Evolutionary conservation across 2,113 vertebrate species (phyloP), one percentile per base, ranked within the genome.

Genomic region (Hiodon tergisus): DNA sequence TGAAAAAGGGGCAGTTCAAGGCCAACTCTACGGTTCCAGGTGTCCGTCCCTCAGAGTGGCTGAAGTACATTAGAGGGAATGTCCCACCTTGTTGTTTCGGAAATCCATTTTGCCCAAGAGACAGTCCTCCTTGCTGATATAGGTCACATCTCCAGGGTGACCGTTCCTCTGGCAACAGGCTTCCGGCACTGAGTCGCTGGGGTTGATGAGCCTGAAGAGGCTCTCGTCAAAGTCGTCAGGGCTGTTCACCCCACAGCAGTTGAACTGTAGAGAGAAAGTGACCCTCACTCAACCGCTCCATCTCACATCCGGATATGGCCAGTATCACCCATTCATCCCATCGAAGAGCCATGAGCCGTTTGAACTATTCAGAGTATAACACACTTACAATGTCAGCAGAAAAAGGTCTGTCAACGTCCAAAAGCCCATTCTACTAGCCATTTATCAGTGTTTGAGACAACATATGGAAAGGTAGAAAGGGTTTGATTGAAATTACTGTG

Each of bases 191-290:
- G 70, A 58, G 1, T 88, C 83, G 47, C 88, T 86, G 4, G 60
- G 73, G 69, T 92, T 85, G 46, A 92, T 83, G 59, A 86, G 16
- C 11, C 83, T 85, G 78, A 93, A 93, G 0, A 92, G 82, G 31
- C 92, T 89, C 5, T 88, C 85, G 83, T 90, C 91, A 79, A 97
- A 98, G 82, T 98, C 97, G 80, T 97, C 94, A 0, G 95, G 94
- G 71, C 96, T 95, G 0, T 94, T 96, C 83, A 98, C 94, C 63
- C 97, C 97, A 13, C 97, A 98, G 91, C 97, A 98, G 68, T 95
- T 93, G 80, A 98, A 98, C 97, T 98, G 79, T 59, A 69, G 78
- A 54, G 81, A n/a, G 77, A 79, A 71, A 72, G 80, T 50, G 17
- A 58, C 4, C 6, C 7, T 13, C 55, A 31, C 50, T 71, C 31